Base-by-base conservation (phyloP, 53 echinoderm and acorn worm genomes). In the Astropecten irregularis region DNA sequence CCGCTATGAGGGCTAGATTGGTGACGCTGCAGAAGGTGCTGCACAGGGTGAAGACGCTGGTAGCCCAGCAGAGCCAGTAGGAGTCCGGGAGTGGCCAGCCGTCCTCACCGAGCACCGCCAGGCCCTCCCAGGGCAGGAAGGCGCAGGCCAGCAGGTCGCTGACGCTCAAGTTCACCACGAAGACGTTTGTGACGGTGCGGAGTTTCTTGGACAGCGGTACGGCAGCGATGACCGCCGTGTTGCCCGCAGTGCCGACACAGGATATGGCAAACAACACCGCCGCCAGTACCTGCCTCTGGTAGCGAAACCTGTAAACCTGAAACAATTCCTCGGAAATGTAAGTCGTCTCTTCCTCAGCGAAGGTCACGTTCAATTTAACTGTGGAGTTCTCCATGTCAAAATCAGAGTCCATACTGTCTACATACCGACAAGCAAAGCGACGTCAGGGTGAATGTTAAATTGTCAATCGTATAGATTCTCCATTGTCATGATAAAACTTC, bases 121-220 rank as follows among this genome's bases (percentile, higher is more conserved):
- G 55, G 5, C 11, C 56, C 74, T 74, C 37, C 74, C 74, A 74
- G 2, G 74, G 74, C 37, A 74, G 35, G 26, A 74, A 74, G 0
- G 38, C 2, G 22, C 55, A 74, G 0, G 54, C 19, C 28, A 74
- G 21, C 74, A 74, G 32, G 55, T 74, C 74, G 3, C 54, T 54
- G 4, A 74, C 18, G 54, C 54, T 54, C 15, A 74, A 40, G 38
- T 54, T 74, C 26, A 56, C 56, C 21, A 74, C 56, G 14, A 74
- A 74, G 37, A 74, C 22, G 22, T 74, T 74, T 10, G 74, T n/a
- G n/a, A n/a, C n/a, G n/a, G n/a, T n/a, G n/a, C n/a, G n/a, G n/a
- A n/a, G n/a, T n/a, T n/a, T n/a, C 40, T 35, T 55, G 10, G 74
- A 74, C 40, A 74, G 38, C 11, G 39, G 2, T 3, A 74, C 37